phyloP scores from a whole-genome alignment of 2,888 invertebrate species.

The Dexiosoma caninum region DNA sequence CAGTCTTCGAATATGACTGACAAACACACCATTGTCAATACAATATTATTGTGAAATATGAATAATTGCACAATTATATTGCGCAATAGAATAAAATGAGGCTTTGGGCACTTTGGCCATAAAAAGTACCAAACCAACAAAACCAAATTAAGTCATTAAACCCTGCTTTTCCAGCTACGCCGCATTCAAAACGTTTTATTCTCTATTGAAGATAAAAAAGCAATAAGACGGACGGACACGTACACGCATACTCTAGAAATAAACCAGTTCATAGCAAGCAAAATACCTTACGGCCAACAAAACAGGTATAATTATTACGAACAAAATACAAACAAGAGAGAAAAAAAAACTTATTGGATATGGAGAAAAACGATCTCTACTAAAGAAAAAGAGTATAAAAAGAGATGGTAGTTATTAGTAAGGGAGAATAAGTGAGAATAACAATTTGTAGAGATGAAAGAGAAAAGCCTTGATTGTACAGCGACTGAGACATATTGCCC shows the following conservation, averaged over 20 bases:
- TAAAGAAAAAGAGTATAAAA: not conserved
- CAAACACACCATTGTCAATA: no score
- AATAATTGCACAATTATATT: no score
- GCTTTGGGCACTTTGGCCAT: not conserved
- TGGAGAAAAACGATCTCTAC: conserved; percentile 28
- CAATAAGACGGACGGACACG: not conserved
- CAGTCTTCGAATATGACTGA: no score
- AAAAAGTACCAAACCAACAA: conserved; percentile 15
- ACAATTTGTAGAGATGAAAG: conserved; percentile 55
- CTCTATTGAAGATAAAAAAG: conserved; percentile 28
- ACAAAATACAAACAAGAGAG: conserved; percentile 13
- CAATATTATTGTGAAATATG: no score
- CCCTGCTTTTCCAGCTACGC: not conserved
- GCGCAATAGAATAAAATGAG: not conserved
- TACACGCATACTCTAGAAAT: conserved; percentile 44
- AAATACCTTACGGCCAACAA: conserved; percentile 62
- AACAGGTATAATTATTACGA: conserved; percentile 58
- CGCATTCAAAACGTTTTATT: conserved; percentile 10
- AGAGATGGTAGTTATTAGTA: conserved; percentile 3
- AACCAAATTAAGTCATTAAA: not conserved
- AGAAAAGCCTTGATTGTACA: conserved; percentile 18
- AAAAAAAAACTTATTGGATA: conserved; percentile 54
- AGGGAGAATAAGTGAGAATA: conserved; percentile 7
- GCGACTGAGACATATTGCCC: conserved; percentile 67
- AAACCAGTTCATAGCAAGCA: conserved; percentile 58